These are phyloP conservation scores for Lasiurus cinereus DNA, from an alignment of 2,113 vertebrate genomes.

Conservation along the genomic window DNA sequence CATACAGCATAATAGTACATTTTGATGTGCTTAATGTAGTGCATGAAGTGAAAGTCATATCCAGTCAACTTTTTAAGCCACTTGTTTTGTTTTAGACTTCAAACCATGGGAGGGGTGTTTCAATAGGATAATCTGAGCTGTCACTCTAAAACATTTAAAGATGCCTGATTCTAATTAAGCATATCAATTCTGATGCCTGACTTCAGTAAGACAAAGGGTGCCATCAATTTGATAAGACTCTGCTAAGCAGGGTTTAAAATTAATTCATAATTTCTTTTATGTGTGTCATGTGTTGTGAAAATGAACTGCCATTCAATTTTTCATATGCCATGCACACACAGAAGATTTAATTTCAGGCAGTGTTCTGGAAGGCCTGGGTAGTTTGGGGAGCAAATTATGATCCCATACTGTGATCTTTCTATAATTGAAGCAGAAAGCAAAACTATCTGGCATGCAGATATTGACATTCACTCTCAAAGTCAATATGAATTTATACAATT, in stretches of 20 bases:
- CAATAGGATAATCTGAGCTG: constrained; percentile 79
- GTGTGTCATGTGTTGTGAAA: constrained; percentile 89
- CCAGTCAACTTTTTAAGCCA: constrained; percentile 76
- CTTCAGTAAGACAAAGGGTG: constrained; percentile 88
- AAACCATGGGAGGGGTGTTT: constrained; percentile 45
- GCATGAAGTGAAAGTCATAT: constrained; percentile 76
- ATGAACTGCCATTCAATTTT: constrained; percentile 92
- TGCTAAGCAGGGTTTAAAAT: constrained; percentile 89
- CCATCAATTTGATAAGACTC: constrained; percentile 89
- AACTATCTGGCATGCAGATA: constrained; percentile 78
- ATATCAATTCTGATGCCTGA: constrained; percentile 86
- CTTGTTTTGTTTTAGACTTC: constrained; percentile 79
- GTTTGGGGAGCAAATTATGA: constrained; percentile 87
- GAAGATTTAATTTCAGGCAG: constrained; percentile 88
- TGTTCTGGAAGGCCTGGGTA: constrained; percentile 86
- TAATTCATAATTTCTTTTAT: constrained; percentile 91
- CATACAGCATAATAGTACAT: not conserved
- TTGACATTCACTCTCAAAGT: constrained; percentile 77
- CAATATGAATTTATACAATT: constrained; percentile 66
- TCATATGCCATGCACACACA: constrained; percentile 85
- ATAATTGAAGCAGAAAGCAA: constrained; percentile 85
- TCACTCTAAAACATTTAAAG: constrained; percentile 86
- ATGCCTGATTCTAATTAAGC: constrained; percentile 89
- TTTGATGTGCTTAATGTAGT: constrained; percentile 78
- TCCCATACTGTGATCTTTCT: constrained; percentile 84